Evolutionary conservation across 1,140 invertebrate species (phyloP).

Genomic region (Microplitis mediator): DNA sequence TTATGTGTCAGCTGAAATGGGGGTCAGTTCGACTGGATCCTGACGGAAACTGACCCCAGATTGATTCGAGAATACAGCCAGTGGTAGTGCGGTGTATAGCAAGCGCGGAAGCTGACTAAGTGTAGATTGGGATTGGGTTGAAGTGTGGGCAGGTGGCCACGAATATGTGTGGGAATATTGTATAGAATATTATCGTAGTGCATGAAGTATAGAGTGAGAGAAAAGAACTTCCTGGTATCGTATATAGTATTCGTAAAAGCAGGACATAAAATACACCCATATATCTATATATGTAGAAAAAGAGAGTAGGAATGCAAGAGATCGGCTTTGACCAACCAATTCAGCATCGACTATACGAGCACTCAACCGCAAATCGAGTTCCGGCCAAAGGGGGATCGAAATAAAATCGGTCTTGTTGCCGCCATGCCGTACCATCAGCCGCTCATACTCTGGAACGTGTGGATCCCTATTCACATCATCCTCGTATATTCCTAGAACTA

Average conservation of each 20-base stretch:
- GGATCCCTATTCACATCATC: background rate
- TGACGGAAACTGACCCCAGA: constrained; percentile 6
- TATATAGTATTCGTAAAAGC: background rate
- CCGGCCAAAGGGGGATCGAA: constrained; percentile 42
- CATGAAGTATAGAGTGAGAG: background rate
- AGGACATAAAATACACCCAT: background rate
- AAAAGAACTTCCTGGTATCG: background rate
- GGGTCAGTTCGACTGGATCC: constrained; percentile 3
- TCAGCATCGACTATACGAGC: constrained; percentile 53
- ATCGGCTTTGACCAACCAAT: constrained; percentile 49
- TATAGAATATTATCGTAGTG: background rate
- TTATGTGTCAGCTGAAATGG: background rate
- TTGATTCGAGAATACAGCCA: constrained; percentile 20
- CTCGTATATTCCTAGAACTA: too few species aligned
- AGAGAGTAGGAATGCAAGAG: constrained; percentile 12
- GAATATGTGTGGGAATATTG: constrained; percentile 6
- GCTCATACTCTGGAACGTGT: constrained; percentile 45
- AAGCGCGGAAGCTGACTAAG: background rate
- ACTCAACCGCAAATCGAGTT: constrained; percentile 51
- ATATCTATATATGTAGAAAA: background rate
- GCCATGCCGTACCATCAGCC: constrained; percentile 13
- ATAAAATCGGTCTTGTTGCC: constrained; percentile 48
- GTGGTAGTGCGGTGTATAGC: background rate
- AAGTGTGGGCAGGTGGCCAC: background rate
- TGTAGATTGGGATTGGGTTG: background rate